These are phyloP conservation scores for Morpho achilles DNA, from an alignment of 2,888 invertebrate genomes.

Conservation along the genomic window DNA sequence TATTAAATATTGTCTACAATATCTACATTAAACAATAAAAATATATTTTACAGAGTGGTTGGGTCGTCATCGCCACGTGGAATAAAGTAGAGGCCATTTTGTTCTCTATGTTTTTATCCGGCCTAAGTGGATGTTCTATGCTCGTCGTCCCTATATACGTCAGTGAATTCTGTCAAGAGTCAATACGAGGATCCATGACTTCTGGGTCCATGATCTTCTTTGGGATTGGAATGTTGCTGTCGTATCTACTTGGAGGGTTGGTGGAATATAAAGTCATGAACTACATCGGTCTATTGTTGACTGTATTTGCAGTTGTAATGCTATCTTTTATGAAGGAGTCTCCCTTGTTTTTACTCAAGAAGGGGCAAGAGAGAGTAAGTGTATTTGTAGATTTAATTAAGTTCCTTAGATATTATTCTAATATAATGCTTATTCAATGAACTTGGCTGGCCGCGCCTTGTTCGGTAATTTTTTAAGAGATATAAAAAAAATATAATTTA, in stretches of 20 bases:
- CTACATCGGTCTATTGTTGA: conserved; percentile 41
- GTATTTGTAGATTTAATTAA: not conserved
- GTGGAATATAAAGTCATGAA: conserved; percentile 46
- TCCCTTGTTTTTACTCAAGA: conserved; percentile 51
- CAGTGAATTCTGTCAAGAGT: conserved; percentile 56
- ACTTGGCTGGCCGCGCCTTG: too few species aligned
- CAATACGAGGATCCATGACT: conserved; percentile 54
- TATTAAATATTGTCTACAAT: too few species aligned
- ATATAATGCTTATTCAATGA: not conserved
- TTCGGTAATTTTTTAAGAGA: too few species aligned
- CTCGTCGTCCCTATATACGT: conserved; percentile 48
- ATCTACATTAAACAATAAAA: too few species aligned
- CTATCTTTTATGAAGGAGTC: conserved; percentile 48
- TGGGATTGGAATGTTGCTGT: conserved; percentile 49
- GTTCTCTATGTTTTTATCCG: conserved; percentile 46
- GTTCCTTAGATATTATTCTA: not conserved
- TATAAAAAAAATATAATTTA: too few species aligned
- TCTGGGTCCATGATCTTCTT: conserved; percentile 48
- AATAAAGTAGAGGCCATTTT: conserved; percentile 48
- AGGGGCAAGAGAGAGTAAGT: conserved; percentile 45
- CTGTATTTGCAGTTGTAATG: conserved; percentile 35
- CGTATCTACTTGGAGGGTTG: conserved; percentile 52
- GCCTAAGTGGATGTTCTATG: conserved; percentile 43
- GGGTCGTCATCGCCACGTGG: conserved; percentile 42
- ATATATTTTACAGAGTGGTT: conserved; percentile 40